Evolutionary conservation across 1,140 invertebrate species (phyloP).

Genomic region (Argopecten irradians): DNA sequence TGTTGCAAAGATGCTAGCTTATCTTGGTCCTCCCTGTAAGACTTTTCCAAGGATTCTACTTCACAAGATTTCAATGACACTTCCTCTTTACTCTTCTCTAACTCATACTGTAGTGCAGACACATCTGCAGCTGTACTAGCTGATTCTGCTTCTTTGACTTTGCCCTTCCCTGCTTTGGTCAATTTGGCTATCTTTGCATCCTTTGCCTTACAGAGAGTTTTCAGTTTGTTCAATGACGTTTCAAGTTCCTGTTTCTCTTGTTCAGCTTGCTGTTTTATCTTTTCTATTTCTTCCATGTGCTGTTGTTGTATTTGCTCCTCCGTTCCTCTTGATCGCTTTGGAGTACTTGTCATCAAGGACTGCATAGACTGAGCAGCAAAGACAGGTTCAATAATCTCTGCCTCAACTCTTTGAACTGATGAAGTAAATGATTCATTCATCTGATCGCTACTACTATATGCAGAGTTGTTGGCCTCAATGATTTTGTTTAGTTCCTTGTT

Average conservation of each 20-base stretch:
- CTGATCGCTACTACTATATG: neutral
- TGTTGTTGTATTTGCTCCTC: neutral
- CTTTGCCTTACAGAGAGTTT: slow-evolving; percentile 52
- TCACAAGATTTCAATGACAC: neutral
- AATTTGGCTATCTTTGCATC: slow-evolving; percentile 38
- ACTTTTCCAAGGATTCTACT: neutral
- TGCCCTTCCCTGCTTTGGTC: neutral
- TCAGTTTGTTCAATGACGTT: slow-evolving; percentile 27
- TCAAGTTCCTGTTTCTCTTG: neutral
- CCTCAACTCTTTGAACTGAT: neutral
- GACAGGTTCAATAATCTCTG: neutral
- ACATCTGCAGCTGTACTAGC: neutral
- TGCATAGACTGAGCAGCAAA: slow-evolving; percentile 20
- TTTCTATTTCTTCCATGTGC: neutral
- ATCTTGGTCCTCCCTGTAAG: neutral
- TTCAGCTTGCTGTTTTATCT: neutral
- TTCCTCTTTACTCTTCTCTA: neutral
- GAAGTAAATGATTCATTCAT: neutral
- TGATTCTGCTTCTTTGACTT: neutral
- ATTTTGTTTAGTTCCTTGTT: neutral
- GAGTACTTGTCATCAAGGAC: neutral
- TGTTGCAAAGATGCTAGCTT: neutral
- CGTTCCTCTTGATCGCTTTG: neutral
- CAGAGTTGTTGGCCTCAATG: neutral
- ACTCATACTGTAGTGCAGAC: neutral